phyloP scores from a whole-genome alignment of 1,140 invertebrate species.

The Thaumatotibia leucotreta region DNA sequence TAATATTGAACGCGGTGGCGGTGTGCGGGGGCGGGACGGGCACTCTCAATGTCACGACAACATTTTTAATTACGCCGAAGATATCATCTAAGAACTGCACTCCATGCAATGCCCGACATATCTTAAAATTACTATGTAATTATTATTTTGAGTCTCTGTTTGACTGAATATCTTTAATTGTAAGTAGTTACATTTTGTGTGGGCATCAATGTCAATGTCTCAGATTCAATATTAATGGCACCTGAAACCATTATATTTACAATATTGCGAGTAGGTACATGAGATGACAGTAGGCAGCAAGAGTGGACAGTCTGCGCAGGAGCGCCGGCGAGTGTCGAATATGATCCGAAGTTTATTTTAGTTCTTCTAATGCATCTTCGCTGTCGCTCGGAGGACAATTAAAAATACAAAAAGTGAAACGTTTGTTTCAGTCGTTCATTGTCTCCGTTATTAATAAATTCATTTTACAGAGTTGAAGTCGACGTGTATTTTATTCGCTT shows the following conservation, averaged over 20 bases:
- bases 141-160: constrained; percentile 56
- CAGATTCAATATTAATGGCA: no score
- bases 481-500: constrained; percentile 76
- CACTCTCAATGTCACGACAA: constrained; percentile 74
- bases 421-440: constrained; percentile 75
- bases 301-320: not conserved
- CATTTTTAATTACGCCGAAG: constrained; percentile 74
- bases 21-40: constrained; percentile 67
- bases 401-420: constrained; percentile 74
- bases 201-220: no score
- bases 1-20: constrained; percentile 70
- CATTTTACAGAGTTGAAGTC: constrained; percentile 73
- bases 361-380: constrained; percentile 71
- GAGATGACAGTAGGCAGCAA: not conserved
- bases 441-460: constrained; percentile 76
- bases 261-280: not conserved
- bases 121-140: constrained; percentile 70
- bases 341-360: constrained; percentile 72
- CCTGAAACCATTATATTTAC: no score
- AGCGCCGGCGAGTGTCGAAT: constrained; percentile 52
- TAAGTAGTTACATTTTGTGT: no score
- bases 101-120: constrained; percentile 59
- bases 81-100: constrained; percentile 72
- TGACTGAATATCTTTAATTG: no score
- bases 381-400: constrained; percentile 70